These are phyloP conservation scores for mouse (Mus musculus) DNA, from an alignment of 2,113 vertebrate genomes.

Conservation along the genomic window DNA sequence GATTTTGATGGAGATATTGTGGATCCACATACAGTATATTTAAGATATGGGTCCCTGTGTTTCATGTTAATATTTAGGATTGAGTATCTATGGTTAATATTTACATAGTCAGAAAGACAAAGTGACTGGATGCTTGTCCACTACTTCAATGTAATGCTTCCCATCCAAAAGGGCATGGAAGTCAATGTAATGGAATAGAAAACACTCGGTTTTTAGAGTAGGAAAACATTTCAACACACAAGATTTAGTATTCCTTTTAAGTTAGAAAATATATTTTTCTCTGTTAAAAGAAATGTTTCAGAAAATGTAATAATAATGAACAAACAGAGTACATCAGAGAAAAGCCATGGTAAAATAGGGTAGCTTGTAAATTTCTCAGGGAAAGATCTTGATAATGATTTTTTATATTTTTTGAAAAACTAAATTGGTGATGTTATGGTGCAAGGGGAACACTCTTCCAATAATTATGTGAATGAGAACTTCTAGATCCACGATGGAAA, in stretches of 20 bases:
- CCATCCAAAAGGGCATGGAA: background rate
- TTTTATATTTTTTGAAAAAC: background rate
- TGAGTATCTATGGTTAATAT: background rate
- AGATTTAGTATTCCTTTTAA: background rate
- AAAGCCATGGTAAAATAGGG: background rate
- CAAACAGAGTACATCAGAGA: background rate
- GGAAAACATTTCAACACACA: background rate
- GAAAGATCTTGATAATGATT: background rate
- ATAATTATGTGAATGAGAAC: background rate
- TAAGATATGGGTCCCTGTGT: background rate
- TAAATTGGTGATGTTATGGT: background rate
- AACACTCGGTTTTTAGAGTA: background rate
- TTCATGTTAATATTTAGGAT: background rate
- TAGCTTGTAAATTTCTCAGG: background rate
- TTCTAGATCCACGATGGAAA: too few species aligned
- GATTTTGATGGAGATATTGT: background rate
- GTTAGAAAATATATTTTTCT: background rate
- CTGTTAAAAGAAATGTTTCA: background rate
- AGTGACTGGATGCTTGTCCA: background rate
- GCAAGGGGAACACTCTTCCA: background rate
- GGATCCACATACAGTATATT: rapidly evolving
- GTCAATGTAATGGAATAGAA: background rate
- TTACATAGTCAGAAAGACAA: background rate
- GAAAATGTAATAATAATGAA: background rate
- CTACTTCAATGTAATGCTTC: background rate